A percentile compares a stretch with the other conserved stretches of the same genome.
Conservation (phyloP, 2,888 invertebrate species). For the Reticulitermes lucifugus region DNA sequence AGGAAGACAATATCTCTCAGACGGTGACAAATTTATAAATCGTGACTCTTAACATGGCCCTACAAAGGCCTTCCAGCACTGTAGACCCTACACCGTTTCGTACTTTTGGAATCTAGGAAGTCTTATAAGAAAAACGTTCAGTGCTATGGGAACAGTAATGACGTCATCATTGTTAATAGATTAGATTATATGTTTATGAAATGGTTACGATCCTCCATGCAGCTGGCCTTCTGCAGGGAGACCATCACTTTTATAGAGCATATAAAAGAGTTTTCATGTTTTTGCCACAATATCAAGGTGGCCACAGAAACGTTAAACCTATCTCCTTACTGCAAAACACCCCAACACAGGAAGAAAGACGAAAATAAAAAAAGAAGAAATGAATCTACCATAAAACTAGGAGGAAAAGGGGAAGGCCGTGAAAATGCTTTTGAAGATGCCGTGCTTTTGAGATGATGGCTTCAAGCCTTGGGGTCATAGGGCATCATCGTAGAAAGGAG, state of each 20-base stretch:
- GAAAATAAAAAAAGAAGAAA: conserved; percentile 16
- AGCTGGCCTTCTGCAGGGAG: conserved; percentile 7
- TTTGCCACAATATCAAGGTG: conserved; percentile 17
- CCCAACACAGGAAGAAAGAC: conserved; percentile 6
- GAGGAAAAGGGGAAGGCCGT: conserved; percentile 30
- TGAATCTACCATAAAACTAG: conserved; percentile 30
- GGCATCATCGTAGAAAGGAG: conserved; percentile 9
- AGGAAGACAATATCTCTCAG: no score
- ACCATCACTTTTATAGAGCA: conserved; percentile 27
- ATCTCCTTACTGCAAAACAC: conserved; percentile 21
- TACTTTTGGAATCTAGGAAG: no score
- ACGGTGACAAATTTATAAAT: no score
- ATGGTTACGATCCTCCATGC: background rate
- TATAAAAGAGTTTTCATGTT: conserved; percentile 29
- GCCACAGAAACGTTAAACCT: conserved; percentile 31
- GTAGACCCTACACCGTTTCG: no score
- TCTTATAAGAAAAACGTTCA: no score
- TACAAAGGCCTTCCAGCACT: no score
- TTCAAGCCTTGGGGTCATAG: conserved; percentile 35
- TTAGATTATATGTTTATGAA: background rate
- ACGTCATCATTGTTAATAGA: no score
- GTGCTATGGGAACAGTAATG: no score
- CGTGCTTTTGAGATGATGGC: conserved; percentile 30
- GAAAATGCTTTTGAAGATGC: conserved; percentile 41
- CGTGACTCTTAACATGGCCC: no score